Base-by-base conservation (phyloP, 2,113 vertebrate genomes). In the Osmerus eperlanus region DNA sequence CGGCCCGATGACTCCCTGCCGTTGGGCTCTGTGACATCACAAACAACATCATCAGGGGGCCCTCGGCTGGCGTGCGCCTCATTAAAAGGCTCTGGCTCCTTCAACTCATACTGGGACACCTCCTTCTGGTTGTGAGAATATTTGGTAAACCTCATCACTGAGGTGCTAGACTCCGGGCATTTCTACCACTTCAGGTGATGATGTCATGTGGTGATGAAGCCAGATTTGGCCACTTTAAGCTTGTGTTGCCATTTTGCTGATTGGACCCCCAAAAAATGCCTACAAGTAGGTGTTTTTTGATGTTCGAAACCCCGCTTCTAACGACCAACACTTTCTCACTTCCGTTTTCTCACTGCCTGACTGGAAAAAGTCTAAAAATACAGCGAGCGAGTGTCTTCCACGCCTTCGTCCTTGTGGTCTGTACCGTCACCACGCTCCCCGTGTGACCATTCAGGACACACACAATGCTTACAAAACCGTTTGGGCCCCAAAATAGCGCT, bases 401-500 rank as follows among this genome's bases (percentile, higher is more conserved):
- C 36, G 3, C 6, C 36, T 9, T 41, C 36, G 8, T 41, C 7
- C 36, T 41, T 4, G 8, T 41, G 6, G 1, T 9, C 36, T 41
- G 36, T 41, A 41, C 7, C 36, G 8, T 9, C 36, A 41, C 36
- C 36, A 41, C 36, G 8, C 4, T 0, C n/a, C 52, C 71, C 67
- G 18, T 73, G 29, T 58, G 61, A 67, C 70, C 23, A 53, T 68
- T 71, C 5, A 53, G 54, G 54, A 21, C 71, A 68, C 8, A 65
- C 66, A 32, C 58, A 68, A 55, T 14, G 47, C 41, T 71, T 65
- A 2, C 4, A 29, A 72, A 75, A 73, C 64, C 70, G 25, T 23
- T 62, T 62, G 60, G 19, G 28, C 68, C 54, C 73, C 51, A 61
- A 67, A 74, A 74, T 52, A 70, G 62, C 32, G 32, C 19, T 70